Evolutionary conservation across 2,888 invertebrate genomes (phyloP).

Genomic region (Cerastis rubricosa): DNA sequence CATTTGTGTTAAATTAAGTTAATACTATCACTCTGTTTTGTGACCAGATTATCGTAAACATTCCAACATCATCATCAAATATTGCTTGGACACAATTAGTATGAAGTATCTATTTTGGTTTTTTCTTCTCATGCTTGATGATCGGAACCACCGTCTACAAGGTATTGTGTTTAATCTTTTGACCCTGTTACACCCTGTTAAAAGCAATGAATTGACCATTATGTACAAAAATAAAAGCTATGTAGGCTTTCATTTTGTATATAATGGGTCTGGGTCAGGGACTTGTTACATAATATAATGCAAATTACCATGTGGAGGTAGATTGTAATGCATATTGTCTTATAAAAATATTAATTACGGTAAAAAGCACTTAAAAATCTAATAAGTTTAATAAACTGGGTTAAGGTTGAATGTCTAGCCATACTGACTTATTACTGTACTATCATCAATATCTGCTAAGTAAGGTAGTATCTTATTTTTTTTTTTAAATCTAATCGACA

Average conservation of each 20-base stretch:
- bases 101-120: not conserved
- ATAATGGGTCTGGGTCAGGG: too few species aligned
- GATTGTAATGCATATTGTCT: not conserved
- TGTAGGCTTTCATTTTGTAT: too few species aligned
- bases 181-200: not conserved
- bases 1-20: not conserved
- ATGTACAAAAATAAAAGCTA: too few species aligned
- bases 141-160: not conserved
- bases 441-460: not conserved
- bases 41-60: not conserved
- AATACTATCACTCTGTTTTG: not conserved
- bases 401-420: too few species aligned
- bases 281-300: conserved; percentile 12
- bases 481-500: not conserved
- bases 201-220: not conserved
- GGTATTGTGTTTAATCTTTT: not conserved
- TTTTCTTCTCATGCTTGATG: not conserved
- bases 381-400: not conserved
- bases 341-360: not conserved
- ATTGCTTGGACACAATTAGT: not conserved
- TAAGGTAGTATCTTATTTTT: not conserved
- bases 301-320: conserved; percentile 8
- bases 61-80: not conserved
- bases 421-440: too few species aligned
- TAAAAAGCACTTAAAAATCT: not conserved